phyloP scores from a whole-genome alignment of 2,797 vertebrate species.

The Ammospiza maritima region DNA sequence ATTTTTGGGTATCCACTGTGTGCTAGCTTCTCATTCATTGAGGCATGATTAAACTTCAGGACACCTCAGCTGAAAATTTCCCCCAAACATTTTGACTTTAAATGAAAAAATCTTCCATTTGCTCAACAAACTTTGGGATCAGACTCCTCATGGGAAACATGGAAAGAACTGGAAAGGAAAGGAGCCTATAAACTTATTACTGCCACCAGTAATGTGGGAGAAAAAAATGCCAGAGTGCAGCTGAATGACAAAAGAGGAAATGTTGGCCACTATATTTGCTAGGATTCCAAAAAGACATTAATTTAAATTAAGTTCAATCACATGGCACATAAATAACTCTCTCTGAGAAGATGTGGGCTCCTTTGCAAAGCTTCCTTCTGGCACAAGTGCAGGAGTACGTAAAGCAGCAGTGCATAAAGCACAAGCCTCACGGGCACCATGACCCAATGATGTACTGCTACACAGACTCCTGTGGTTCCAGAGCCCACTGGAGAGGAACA shows the following conservation, averaged over 20 bases:
- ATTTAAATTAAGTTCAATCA: neutral
- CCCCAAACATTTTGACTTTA: neutral
- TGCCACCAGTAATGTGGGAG: neutral
- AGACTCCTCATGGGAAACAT: neutral
- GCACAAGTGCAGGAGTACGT: accelerated
- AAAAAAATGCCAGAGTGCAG: neutral
- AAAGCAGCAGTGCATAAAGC: neutral
- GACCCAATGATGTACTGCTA: neutral
- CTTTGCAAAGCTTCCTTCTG: neutral
- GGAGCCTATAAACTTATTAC: neutral
- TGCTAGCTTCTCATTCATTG: neutral
- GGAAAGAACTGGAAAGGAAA: neutral
- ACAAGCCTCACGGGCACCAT: neutral
- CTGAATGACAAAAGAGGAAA: neutral
- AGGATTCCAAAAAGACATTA: neutral
- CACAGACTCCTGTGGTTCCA: neutral
- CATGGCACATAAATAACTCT: neutral
- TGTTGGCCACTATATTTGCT: accelerated
- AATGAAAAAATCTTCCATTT: neutral
- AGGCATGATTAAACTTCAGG: neutral
- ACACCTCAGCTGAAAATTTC: neutral
- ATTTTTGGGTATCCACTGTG: neutral
- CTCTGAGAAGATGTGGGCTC: neutral
- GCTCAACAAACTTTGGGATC: neutral
- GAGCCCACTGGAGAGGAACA: neutral